Evolutionary conservation across 1,140 invertebrate species (phyloP), one percentile per base, ranked within the genome.

Genomic region (Aphis craccivora): DNA sequence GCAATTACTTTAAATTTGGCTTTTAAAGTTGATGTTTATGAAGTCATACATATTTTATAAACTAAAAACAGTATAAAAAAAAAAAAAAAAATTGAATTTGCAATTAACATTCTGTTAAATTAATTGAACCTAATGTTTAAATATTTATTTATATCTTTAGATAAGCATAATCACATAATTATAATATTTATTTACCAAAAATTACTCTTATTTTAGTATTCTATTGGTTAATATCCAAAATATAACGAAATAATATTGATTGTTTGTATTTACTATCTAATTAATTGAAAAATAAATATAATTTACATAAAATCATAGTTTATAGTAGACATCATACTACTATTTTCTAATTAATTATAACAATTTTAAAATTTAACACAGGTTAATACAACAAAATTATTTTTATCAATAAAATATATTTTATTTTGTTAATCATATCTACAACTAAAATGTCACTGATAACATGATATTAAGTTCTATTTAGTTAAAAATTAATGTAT

Each of bases 371-470:
- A n/a, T 88, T 88, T 0, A 88, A 88, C 25, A 87, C 5, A 51
- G 5, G 14, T 45, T n/a, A 45, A 87, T 30, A 45, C 4, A 37
- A 89, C 11, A 89, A 60, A n/a, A 90, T 43, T 30, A 40, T 14
- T 90, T 90, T 90, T 90, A 90, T 90, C 53, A 90, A 90, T 90
- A 90, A 90, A 90, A 90, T 90, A 90, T 90, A 90, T 43, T 90
- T 60, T 90, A 67, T 90, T 60, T 90, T 25, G 25, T 67, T 90
- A 67, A 67, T 43, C 6, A 90, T 90, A 90, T 67, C 89, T 90
- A 90, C 37, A 90, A 90, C 89, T 90, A 90, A 90, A 90, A 67
- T 90, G 60, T 90, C 53, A 67, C 89, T 90, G 7, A 60, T 90
- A 90, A 90, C 89, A 67, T 90, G 4, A 51, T 55, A 51, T 51